Evolutionary conservation across 2,888 invertebrate species (phyloP).

Genomic region (Phaonia tiefii): DNA sequence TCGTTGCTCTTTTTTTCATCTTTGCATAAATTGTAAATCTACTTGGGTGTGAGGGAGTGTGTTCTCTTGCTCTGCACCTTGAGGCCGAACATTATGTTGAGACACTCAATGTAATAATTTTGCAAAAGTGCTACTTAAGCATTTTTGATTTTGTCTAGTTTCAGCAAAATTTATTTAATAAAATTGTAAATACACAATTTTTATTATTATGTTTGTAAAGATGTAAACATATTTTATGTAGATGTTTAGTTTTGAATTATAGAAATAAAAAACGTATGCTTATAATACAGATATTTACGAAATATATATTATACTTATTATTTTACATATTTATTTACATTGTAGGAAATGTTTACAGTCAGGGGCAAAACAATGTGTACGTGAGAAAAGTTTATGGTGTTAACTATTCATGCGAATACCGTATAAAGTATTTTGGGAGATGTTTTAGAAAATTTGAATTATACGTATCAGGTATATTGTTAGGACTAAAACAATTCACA

Average conservation of each 20-base stretch:
- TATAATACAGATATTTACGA: no score
- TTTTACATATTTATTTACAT: conserved; percentile 2
- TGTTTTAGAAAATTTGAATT: no score
- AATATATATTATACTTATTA: background rate
- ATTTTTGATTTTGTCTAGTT: background rate
- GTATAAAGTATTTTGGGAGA: no score
- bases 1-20: background rate
- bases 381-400: no score
- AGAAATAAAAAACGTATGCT: background rate
- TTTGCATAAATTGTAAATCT: background rate
- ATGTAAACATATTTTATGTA: background rate
- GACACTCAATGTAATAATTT: background rate
- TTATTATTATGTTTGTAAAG: background rate
- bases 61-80: background rate
- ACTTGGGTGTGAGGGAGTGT: background rate
- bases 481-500: no score
- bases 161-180: background rate
- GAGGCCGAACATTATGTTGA: background rate
- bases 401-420: no score
- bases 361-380: no score
- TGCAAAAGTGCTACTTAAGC: background rate
- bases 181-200: background rate
- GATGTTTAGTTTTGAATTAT: background rate
- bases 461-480: no score
- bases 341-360: background rate